These are phyloP conservation scores for Clavelina lepadiformis DNA, from an alignment of 23 tunicate species.

Conservation along the genomic window DNA sequence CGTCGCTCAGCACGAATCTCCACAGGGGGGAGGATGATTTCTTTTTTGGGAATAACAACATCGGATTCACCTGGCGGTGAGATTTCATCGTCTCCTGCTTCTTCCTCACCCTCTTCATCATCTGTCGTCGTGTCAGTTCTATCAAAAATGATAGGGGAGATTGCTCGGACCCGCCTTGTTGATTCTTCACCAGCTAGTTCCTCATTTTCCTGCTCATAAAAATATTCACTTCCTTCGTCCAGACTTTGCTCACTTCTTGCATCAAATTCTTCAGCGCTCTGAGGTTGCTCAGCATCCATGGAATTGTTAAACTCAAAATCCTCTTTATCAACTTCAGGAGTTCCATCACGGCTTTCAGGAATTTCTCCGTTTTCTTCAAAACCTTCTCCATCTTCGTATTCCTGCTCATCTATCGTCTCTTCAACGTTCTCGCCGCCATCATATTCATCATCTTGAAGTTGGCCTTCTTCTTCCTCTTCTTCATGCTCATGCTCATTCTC, in stretches of 20 bases:
- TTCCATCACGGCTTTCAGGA: background rate
- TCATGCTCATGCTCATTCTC: background rate
- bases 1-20: conserved; percentile 72
- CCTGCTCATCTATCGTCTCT: conserved; percentile 1
- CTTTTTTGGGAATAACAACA: conserved; percentile 58
- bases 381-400: conserved; percentile 4
- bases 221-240: conserved; percentile 7
- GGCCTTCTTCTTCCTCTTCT: conserved; percentile 5
- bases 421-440: background rate
- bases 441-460: conserved; percentile 1
- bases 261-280: conserved; percentile 40
- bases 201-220: conserved; percentile 1
- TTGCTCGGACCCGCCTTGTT: conserved; percentile 23
- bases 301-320: conserved; percentile 4
- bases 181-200: background rate
- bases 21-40: conserved; percentile 68
- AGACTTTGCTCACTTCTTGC: conserved; percentile 59
- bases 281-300: conserved; percentile 3
- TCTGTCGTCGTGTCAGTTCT: conserved; percentile 43
- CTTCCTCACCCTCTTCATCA: conserved; percentile 47
- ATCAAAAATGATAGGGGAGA: conserved; percentile 88
- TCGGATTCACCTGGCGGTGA: conserved; percentile 84
- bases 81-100: conserved; percentile 31
- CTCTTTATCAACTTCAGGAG: conserved; percentile 4
- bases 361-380: conserved; percentile 5